A percentile compares a stretch with the other conserved stretches of the same genome.
Evolutionary conservation across 23 tunicate genomes (phyloP).

Genomic region (Oikopleura dioica): DNA sequence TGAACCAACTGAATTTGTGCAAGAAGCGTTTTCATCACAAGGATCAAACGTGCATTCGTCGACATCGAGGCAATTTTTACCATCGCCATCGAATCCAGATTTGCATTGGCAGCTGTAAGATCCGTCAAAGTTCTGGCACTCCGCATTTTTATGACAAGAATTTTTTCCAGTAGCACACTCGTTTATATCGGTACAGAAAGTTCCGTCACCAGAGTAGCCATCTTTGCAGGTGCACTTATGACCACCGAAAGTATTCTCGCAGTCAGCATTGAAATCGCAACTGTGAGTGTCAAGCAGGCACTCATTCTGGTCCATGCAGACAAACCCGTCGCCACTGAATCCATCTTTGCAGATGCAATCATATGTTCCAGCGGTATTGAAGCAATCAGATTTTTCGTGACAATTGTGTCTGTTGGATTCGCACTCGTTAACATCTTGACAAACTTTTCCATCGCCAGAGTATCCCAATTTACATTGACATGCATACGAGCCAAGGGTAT

Average conservation of each 20-base stretch:
- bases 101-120: neutral
- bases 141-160: neutral
- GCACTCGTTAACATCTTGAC: neutral
- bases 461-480: conserved; percentile 20
- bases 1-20: neutral
- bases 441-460: conserved; percentile 16
- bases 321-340: conserved; percentile 19
- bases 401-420: neutral
- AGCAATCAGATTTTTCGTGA: conserved; percentile 13
- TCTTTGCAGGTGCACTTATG: conserved; percentile 15
- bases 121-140: neutral
- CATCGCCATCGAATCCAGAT: neutral
- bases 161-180: neutral
- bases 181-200: conserved; percentile 2
- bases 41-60: too few relatives aligned
- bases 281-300: neutral
- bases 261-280: conserved; percentile 16
- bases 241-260: conserved; percentile 16
- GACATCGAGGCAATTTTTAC: neutral
- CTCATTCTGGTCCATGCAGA: conserved; percentile 15
- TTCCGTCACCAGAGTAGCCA: conserved; percentile 21
- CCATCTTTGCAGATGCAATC: conserved; percentile 18
- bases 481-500: neutral
- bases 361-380: neutral
- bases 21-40: neutral